These are phyloP conservation scores for Lagria hirta DNA, from an alignment of 2,888 invertebrate genomes.

Conservation along the genomic window DNA sequence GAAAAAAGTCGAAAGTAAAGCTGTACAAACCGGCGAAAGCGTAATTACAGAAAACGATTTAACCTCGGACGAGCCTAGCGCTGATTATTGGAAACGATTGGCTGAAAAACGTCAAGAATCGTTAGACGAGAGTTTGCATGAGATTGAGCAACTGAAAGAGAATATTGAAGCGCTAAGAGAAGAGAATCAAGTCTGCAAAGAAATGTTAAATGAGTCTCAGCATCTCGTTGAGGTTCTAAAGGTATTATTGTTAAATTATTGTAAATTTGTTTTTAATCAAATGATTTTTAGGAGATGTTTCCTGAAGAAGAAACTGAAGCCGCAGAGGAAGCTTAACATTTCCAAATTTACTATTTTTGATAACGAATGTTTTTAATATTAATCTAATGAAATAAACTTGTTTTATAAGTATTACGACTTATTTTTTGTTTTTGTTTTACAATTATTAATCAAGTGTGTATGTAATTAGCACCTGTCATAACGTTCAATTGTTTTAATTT, in stretches of 20 bases:
- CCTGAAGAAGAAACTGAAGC: conserved; percentile 59
- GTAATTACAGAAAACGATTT: conserved; percentile 66
- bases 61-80: conserved; percentile 66
- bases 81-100: conserved; percentile 74
- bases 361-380: conserved; percentile 5
- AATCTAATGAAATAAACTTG: conserved; percentile 5
- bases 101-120: conserved; percentile 74
- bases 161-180: conserved; percentile 56
- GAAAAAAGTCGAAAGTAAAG: conserved; percentile 53
- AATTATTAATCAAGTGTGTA: conserved; percentile 2
- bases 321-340: conserved; percentile 30
- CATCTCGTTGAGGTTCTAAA: conserved; percentile 74
- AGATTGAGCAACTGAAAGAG: conserved; percentile 65
- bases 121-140: conserved; percentile 70
- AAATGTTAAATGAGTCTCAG: conserved; percentile 75
- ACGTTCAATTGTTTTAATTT: conserved; percentile 2
- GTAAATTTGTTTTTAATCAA: too few relatives aligned
- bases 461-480: neutral
- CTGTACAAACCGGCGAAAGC: conserved; percentile 63
- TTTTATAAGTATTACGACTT: neutral
- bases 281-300: conserved; percentile 67
- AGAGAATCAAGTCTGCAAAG: conserved; percentile 67
- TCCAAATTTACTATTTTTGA: conserved; percentile 7
- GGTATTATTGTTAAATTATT: conserved; percentile 53
- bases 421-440: conserved; percentile 3